These are phyloP conservation scores for Apolygus lucorum DNA, from an alignment of 1,140 invertebrate genomes.

Conservation along the genomic window DNA sequence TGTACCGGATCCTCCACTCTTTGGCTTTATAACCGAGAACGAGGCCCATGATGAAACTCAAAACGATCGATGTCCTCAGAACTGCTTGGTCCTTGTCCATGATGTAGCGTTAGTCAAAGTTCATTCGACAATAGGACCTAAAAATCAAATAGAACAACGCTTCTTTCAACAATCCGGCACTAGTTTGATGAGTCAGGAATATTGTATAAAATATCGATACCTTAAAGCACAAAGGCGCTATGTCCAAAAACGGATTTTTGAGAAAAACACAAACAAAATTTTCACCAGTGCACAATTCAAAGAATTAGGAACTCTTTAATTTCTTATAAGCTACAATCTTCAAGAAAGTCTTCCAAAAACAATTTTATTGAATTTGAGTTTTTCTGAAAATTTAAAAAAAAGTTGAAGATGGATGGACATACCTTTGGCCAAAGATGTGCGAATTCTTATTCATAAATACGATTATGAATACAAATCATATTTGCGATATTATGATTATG, in stretches of 20 bases:
- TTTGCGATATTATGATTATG: too few relatives aligned
- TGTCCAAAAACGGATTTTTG: too few relatives aligned
- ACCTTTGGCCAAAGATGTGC: too few relatives aligned
- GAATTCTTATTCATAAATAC: too few relatives aligned
- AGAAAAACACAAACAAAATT: too few relatives aligned
- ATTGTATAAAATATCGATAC: neutral
- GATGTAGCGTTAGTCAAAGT: too few relatives aligned
- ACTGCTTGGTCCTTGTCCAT: constrained; percentile 9
- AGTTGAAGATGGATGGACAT: too few relatives aligned
- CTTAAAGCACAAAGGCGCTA: too few relatives aligned
- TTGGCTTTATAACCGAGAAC: constrained; percentile 31
- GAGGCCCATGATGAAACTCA: constrained; percentile 29
- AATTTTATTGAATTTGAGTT: neutral
- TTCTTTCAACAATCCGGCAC: neutral
- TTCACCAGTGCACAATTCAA: neutral
- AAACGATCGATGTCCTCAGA: constrained; percentile 13
- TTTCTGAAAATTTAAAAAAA: too few relatives aligned
- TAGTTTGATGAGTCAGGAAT: neutral
- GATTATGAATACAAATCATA: too few relatives aligned
- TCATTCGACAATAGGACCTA: too few relatives aligned
- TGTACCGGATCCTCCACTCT: constrained; percentile 31
- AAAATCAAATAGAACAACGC: neutral
- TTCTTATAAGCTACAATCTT: neutral
- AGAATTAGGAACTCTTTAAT: neutral
- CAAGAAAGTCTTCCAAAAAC: neutral